phyloP scores from a whole-genome alignment of 2,113 vertebrate species.

The Misgurnus anguillicaudatus region DNA sequence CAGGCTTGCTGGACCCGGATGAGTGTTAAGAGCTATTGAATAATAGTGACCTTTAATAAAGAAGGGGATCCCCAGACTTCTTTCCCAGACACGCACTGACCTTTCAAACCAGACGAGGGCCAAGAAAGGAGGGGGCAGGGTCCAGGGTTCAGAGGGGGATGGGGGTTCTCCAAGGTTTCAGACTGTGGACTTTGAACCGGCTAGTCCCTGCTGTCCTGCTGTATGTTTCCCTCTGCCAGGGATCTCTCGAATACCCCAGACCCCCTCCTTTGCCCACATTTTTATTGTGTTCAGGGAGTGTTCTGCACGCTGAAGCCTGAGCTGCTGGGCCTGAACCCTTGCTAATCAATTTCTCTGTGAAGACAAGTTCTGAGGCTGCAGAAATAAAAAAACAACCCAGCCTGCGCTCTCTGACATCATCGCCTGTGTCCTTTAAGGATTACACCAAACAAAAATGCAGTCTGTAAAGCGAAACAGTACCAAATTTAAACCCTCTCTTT shows the following conservation, averaged over 20 bases:
- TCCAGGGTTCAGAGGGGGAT: conserved; percentile 74
- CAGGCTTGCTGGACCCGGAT: conserved; percentile 44
- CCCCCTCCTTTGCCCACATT: conserved; percentile 54
- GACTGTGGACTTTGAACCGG: conserved; percentile 89
- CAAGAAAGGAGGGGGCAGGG: conserved; percentile 72
- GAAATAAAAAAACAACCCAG: conserved; percentile 58
- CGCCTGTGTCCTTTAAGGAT: conserved; percentile 66
- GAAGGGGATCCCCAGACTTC: conserved; percentile 89
- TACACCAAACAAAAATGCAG: conserved; percentile 46
- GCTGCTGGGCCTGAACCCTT: conserved; percentile 90
- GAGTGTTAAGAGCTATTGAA: conserved; percentile 88
- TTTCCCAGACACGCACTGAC: conserved; percentile 96
- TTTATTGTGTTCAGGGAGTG: conserved; percentile 85
- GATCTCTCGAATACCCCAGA: conserved; percentile 52
- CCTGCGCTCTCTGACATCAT: conserved; percentile 78
- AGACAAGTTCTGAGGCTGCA: conserved; percentile 72
- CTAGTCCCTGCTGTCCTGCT: conserved; percentile 85
- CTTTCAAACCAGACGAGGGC: conserved; percentile 94
- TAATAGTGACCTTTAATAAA: conserved; percentile 97
- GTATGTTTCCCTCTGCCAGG: conserved; percentile 83
- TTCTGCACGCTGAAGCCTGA: conserved; percentile 88
- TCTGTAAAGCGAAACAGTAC: conserved; percentile 2
- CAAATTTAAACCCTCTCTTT: conserved; percentile 39
- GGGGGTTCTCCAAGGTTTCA: conserved; percentile 58
- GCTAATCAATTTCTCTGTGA: conserved; percentile 99